Evolutionary conservation across 2,797 vertebrate genomes (phyloP), one percentile per base, ranked within the genome.

Genomic region (Percopsis omiscomaycus): DNA sequence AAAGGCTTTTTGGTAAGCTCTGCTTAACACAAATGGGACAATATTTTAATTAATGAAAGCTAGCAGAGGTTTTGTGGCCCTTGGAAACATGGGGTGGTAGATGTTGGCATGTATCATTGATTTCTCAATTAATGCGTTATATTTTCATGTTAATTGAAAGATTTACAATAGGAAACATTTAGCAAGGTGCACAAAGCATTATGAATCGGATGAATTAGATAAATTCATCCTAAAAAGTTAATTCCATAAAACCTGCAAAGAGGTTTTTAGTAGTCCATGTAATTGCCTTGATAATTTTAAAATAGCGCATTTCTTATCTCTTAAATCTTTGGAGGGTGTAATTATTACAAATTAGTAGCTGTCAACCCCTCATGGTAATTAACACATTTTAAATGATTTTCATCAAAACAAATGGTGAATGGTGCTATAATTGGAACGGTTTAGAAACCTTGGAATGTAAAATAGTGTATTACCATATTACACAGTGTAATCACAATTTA

Each of bases 11-110:
- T 8, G 6, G 32, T 89, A 89, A 88, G 84, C 78, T 82, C 71
- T 66, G 64, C 77, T 74, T 59, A 84, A 82, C 78, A 79, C 6
- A 89, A 87, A 84, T 88, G 77, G 87, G 82, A 82, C 86, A 87
- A 84, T 64, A 70, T 82, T 83, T 77, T 89, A 89, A 89, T 91
- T 88, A 89, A 89, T 90, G 79, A 86, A 82, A 87, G 78, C 69
- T 81, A 77, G 78, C 72, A 79, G 74, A 61, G 71, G 71, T 84
- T 74, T 82, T 73, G 74, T 60, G 37, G 69, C 71, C 73, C 61
- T 68, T 66, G 53, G 54, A 76, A 81, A 75, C 75, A 75, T 81
- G 53, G 59, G 32, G 55, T 76, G 57, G 63, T 66, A 62, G 69
- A 78, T 72, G 69, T 51, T 74, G 67, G 79, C 65, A 71, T 61